Evolutionary conservation across 2,888 invertebrate genomes (phyloP).

Genomic region (Mamestra brassicae): DNA sequence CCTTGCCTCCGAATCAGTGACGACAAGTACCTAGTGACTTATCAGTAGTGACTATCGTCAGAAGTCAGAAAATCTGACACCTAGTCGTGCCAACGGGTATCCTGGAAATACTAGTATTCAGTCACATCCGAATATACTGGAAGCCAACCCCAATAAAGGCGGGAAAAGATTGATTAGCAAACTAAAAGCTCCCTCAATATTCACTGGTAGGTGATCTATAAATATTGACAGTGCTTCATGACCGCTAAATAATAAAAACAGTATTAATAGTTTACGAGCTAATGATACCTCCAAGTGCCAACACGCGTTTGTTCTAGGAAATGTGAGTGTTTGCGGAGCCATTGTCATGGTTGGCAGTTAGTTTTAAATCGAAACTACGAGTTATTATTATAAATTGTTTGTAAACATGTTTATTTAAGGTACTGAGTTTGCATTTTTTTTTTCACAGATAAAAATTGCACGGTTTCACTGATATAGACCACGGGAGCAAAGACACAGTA

Average conservation of each 20-base stretch:
- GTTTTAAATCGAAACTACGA: neutral
- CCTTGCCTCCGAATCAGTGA: neutral
- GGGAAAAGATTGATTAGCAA: too few species aligned
- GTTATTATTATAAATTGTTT: too few species aligned
- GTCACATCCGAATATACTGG: too few species aligned
- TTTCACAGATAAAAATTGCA: too few species aligned
- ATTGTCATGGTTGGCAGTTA: neutral
- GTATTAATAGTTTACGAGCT: slow-evolving; percentile 18
- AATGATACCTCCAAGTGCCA: slow-evolving; percentile 15
- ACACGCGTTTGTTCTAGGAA: slow-evolving; percentile 11
- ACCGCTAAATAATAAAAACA: slow-evolving; percentile 4
- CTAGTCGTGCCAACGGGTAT: too few species aligned
- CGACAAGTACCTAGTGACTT: too few species aligned
- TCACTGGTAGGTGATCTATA: neutral
- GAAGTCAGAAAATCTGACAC: neutral
- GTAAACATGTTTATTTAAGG: too few species aligned
- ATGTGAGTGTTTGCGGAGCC: neutral
- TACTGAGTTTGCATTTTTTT: too few species aligned
- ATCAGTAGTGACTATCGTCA: neutral
- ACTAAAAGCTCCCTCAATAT: neutral
- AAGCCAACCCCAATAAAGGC: too few species aligned
- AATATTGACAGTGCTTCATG: neutral
- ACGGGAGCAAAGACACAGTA: too few species aligned
- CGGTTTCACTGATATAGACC: too few species aligned
- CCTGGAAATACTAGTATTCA: too few species aligned